Evolutionary conservation across 30 jellyfish, hydroid and myxozoan genomes (phyloP), one percentile per base, ranked within the genome.

Genomic region (Aurelia aurita complex sp. Pacific): DNA sequence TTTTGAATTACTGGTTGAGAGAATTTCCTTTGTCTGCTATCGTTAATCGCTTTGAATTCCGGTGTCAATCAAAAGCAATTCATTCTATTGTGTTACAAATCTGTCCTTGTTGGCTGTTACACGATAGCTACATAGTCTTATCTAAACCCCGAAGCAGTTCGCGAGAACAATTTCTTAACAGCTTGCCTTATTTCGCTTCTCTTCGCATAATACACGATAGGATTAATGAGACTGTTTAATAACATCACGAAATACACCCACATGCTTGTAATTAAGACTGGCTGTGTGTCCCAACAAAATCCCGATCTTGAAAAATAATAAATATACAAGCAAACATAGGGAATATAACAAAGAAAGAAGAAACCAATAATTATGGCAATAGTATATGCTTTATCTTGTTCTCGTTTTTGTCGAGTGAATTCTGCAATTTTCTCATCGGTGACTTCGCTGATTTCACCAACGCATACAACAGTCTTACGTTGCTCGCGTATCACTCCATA

Each of bases 121-220:
- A 23, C 29, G 29, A 23, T 23, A 23, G 29, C 29, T 23, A 23
- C 29, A 23, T 23, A 43, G 54, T 43, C 11, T 43, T 6, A 43
- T 43, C 54, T 46, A 46, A 46, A 46, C 8, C 15, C 14, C 8
- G 57, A 46, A 46, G 57, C 15, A 13, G 5, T 46, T 46, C 57
- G 57, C 57, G 57, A 46, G 13, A 46, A 46, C 57, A 77, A 12
- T 42, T 68, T 77, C 64, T 17, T 77, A 57, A 64, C 89, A 43
- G 80, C 80, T 32, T 10, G 6, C 50, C 89, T 36, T 32, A 79
- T 71, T 19, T 79, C 89, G 16, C 10, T 79, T 50, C 80, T 79
- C 33, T 79, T 40, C 50, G 67, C 19, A 53, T 35, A 65, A 64
- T 79, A 79, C 10, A 79, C 73, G 0, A 79, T 43, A 1, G 89